phyloP scores from a whole-genome alignment of 1,140 invertebrate species.

The Papilio glaucus region DNA sequence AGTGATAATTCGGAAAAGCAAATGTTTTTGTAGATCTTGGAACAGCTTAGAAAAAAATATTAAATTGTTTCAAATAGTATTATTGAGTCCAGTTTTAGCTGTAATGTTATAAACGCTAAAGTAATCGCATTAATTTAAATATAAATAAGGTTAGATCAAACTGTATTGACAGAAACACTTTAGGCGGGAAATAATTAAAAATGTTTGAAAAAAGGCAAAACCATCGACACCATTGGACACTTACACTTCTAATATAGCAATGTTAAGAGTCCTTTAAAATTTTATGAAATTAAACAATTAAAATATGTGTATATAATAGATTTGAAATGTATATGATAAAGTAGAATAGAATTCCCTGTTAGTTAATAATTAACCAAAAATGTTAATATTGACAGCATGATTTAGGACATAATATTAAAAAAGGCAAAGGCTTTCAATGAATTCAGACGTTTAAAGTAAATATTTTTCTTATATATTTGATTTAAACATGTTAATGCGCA shows the following conservation, averaged over 20 bases:
- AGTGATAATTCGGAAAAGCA: slow-evolving; percentile 26
- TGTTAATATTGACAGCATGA: not conserved
- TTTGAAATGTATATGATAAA: not conserved
- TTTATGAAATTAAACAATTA: not conserved
- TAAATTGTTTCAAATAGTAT: not conserved
- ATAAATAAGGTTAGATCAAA: not conserved
- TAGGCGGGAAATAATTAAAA: slow-evolving; percentile 13
- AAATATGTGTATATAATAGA: slow-evolving; percentile 9
- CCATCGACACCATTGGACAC: not conserved
- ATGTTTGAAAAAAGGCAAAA: not conserved
- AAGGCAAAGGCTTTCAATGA: not conserved
- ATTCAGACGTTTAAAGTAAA: not conserved
- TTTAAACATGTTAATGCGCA: slow-evolving; percentile 12
- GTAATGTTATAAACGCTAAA: not conserved
- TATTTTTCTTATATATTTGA: not conserved
- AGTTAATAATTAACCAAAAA: slow-evolving; percentile 11
- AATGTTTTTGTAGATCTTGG: not conserved
- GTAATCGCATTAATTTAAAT: not conserved
- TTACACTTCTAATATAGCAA: not conserved
- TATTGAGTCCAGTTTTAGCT: not conserved
- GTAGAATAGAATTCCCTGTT: slow-evolving; percentile 1
- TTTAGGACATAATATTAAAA: not conserved
- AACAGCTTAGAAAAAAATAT: not conserved
- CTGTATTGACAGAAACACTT: slow-evolving; percentile 5
- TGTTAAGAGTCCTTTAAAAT: not conserved